Evolutionary conservation across 2,797 vertebrate species (phyloP).

Genomic region (Catostomus latipinnis): DNA sequence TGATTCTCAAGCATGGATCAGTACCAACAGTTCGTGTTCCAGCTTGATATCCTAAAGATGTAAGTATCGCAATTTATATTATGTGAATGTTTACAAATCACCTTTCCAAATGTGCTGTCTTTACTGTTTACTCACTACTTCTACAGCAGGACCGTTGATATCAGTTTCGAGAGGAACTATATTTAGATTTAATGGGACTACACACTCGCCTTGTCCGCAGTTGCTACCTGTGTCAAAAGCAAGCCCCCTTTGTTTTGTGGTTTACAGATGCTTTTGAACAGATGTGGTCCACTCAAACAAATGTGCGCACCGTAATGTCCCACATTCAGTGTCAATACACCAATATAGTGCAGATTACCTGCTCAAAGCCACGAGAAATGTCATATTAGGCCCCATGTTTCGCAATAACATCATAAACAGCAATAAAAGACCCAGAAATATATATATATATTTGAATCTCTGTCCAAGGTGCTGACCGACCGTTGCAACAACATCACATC

Average conservation of each 20-base stretch:
- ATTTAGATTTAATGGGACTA: slow-evolving; percentile 79
- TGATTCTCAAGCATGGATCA: no score
- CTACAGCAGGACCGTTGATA: slow-evolving; percentile 58
- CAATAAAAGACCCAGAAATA: background rate
- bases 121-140: slow-evolving; percentile 17
- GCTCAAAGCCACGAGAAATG: background rate
- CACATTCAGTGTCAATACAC: no score
- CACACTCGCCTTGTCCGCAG: background rate
- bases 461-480: slow-evolving; percentile 78
- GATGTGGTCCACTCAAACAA: background rate
- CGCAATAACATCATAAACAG: background rate
- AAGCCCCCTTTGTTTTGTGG: background rate
- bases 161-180: slow-evolving; percentile 73
- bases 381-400: background rate
- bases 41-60: no score
- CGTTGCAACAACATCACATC: slow-evolving; percentile 33
- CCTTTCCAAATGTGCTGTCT: no score
- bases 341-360: background rate
- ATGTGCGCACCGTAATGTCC: background rate
- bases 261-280: slow-evolving; percentile 13
- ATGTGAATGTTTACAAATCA: no score
- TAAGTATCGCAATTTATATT: no score
- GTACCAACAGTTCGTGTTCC: no score
- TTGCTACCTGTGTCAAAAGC: slow-evolving; percentile 21
- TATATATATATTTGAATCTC: slow-evolving; percentile 10